A percentile compares a stretch with the other conserved stretches of the same genome.
Conservation (phyloP, 2,888 invertebrate species). For the Bembecia ichneumoniformis region DNA sequence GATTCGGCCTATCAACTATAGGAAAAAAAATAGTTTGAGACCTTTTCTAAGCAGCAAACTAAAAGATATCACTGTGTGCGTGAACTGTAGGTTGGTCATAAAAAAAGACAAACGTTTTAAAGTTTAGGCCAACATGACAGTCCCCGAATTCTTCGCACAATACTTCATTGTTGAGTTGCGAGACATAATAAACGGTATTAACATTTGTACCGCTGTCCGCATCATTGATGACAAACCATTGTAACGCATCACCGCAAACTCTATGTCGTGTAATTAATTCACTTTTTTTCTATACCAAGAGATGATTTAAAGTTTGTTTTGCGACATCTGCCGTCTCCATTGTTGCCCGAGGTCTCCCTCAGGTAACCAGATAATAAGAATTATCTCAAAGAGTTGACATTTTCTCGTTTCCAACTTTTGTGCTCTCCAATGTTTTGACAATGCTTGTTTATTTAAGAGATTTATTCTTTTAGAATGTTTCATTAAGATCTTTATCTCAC, state of each 20-base stretch:
- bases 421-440: conserved; percentile 59
- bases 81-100: conserved; percentile 3
- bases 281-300: conserved; percentile 55
- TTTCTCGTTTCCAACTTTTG: conserved; percentile 53
- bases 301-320: conserved; percentile 63
- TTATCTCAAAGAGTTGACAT: conserved; percentile 67
- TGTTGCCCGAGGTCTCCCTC: conserved; percentile 50
- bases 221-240: conserved; percentile 70
- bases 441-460: conserved; percentile 52
- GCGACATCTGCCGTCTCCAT: conserved; percentile 64
- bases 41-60: not conserved
- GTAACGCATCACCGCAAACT: conserved; percentile 39
- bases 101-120: conserved; percentile 44
- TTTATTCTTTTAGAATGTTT: conserved; percentile 32
- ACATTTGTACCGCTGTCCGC: conserved; percentile 63
- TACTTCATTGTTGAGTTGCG: conserved; percentile 52
- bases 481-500: conserved; percentile 39
- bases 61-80: not conserved
- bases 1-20: conserved; percentile 3
- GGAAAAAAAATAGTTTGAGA: not conserved
- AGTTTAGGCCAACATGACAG: conserved; percentile 41
- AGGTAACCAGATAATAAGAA: conserved; percentile 64
- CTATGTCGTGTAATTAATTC: conserved; percentile 34
- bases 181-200: conserved; percentile 65
- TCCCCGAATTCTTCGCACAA: conserved; percentile 54